phyloP scores from a whole-genome alignment of 2,888 invertebrate genomes.

The Hemistola chrysoprasaria region DNA sequence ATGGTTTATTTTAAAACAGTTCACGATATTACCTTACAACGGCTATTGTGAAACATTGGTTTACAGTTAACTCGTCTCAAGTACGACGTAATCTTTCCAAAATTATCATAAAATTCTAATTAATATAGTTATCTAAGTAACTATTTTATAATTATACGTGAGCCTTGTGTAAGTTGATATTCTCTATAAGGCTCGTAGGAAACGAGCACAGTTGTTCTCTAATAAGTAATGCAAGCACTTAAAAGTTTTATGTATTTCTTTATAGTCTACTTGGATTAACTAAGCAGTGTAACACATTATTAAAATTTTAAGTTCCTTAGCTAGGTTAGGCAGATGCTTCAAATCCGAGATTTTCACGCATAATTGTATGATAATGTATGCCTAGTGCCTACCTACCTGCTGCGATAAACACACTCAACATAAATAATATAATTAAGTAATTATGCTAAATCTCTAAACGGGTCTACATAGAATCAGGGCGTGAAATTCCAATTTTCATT shows the following conservation, averaged over 20 bases:
- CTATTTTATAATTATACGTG: constrained; percentile 41
- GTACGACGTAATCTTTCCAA: constrained; percentile 33
- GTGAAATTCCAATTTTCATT: constrained; percentile 64
- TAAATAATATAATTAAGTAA: constrained; percentile 60
- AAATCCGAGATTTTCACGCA: constrained; percentile 48
- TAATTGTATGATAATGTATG: constrained; percentile 57
- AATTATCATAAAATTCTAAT: constrained; percentile 45
- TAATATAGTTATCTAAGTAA: constrained; percentile 39
- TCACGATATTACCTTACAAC: constrained; percentile 30
- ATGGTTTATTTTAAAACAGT: constrained; percentile 23
- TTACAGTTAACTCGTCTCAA: constrained; percentile 32
- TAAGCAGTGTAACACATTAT: constrained; percentile 58
- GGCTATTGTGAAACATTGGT: constrained; percentile 39
- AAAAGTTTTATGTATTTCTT: constrained; percentile 59
- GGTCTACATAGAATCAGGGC: constrained; percentile 59
- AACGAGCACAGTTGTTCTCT: constrained; percentile 46
- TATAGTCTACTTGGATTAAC: constrained; percentile 60
- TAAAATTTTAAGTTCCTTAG: constrained; percentile 48
- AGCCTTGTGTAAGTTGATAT: constrained; percentile 32
- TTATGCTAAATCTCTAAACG: constrained; percentile 70
- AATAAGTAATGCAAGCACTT: constrained; percentile 53
- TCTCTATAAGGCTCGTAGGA: constrained; percentile 35
- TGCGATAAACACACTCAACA: constrained; percentile 54
- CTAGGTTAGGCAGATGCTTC: constrained; percentile 41
- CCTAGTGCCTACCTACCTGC: constrained; percentile 45